These are phyloP conservation scores for Clunio marinus DNA, from an alignment of 2,888 invertebrate species.

Conservation along the genomic window DNA sequence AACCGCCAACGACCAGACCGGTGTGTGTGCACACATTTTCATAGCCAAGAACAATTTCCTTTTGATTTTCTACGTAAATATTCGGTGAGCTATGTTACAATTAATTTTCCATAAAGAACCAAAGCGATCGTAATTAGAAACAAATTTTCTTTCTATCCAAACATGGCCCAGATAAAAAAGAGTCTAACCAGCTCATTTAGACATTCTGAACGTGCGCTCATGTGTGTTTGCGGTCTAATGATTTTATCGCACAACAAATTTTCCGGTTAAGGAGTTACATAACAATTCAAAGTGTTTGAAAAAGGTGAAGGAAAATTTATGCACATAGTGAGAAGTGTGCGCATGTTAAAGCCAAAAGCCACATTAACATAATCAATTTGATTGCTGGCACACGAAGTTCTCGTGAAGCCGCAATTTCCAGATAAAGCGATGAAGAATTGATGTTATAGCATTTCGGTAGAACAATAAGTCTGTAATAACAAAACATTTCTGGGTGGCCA, in stretches of 20 bases:
- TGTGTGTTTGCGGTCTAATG: constrained; percentile 14
- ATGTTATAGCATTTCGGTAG: background rate
- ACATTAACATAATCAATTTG: constrained; percentile 33
- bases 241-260: background rate
- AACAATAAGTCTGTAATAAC: no score
- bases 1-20: no score
- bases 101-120: constrained; percentile 22
- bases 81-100: background rate
- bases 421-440: background rate
- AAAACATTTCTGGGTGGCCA: background rate
- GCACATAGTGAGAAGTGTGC: background rate
- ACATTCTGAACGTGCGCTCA: constrained; percentile 19
- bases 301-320: background rate
- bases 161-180: background rate
- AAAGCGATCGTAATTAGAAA: constrained; percentile 25
- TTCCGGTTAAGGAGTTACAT: background rate
- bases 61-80: background rate
- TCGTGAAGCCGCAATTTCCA: background rate
- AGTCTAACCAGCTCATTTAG: no score
- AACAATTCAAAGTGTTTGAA: background rate
- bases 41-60: no score
- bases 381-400: background rate
- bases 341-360: no score
- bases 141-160: background rate
- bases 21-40: no score